phyloP scores from a whole-genome alignment of 2,797 vertebrate genomes.

The Melanotaenia pygmaea region DNA sequence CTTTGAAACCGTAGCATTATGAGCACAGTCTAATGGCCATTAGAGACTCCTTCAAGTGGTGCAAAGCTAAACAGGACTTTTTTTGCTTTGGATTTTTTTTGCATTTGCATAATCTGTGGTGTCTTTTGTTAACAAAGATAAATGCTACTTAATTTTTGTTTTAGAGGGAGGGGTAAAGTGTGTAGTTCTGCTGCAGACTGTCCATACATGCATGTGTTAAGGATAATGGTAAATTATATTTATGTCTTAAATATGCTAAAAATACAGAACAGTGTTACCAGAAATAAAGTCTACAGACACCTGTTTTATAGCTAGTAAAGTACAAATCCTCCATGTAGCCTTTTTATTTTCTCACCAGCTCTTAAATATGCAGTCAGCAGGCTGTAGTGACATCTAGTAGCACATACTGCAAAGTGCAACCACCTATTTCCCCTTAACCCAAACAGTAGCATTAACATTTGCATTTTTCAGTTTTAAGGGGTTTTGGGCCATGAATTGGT shows the following conservation, averaged over 20 bases:
- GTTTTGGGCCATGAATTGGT: background rate
- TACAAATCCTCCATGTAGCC: background rate
- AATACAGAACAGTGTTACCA: background rate
- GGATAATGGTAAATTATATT: background rate
- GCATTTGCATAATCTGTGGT: background rate
- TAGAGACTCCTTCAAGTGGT: no score
- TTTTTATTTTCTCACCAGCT: background rate
- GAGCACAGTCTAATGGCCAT: no score
- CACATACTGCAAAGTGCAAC: background rate
- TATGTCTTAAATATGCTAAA: background rate
- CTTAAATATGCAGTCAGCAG: background rate
- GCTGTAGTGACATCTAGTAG: background rate
- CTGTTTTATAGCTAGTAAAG: background rate
- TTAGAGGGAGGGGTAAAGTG: background rate
- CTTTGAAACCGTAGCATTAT: background rate
- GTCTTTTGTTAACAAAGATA: background rate
- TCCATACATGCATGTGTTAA: background rate
- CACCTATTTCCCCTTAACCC: background rate
- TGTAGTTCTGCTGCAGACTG: background rate
- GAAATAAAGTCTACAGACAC: background rate
- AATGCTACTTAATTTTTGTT: background rate
- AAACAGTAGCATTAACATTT: background rate
- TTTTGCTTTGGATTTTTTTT: background rate
- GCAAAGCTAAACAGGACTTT: background rate
- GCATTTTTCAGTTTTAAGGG: constrained; percentile 1